Conservation (phyloP, 2,113 vertebrate species). For the Cebus imitator region DNA sequence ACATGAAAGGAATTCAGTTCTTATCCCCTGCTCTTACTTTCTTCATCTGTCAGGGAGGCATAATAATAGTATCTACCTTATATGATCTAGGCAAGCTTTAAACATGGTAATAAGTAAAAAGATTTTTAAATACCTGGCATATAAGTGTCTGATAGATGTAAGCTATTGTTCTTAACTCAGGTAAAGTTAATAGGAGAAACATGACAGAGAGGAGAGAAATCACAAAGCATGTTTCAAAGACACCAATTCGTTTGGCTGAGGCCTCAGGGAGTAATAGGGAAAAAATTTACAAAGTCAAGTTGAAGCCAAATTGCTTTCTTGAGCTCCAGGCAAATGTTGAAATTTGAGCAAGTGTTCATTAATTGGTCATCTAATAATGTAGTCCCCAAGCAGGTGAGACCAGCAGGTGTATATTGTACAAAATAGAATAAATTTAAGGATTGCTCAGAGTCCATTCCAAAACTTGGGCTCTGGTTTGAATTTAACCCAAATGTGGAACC, state of each 20-base stretch:
- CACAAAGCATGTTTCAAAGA: background rate
- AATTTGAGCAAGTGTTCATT: conserved; percentile 47
- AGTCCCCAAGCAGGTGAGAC: background rate
- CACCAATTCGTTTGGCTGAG: background rate
- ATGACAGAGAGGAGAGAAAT: background rate
- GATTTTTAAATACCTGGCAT: background rate
- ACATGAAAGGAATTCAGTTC: background rate
- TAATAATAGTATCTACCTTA: background rate
- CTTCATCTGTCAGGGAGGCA: background rate
- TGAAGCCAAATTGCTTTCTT: conserved; percentile 49
- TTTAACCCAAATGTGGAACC: conserved; percentile 52
- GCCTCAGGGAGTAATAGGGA: background rate
- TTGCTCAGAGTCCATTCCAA: background rate
- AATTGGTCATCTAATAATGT: conserved; percentile 52
- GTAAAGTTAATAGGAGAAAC: background rate
- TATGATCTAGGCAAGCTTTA: background rate
- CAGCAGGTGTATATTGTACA: conserved; percentile 19
- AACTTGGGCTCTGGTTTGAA: conserved; percentile 51
- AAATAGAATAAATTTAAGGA: conserved; percentile 33
- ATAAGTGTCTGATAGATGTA: background rate
- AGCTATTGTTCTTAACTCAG: background rate
- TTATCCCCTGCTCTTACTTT: background rate
- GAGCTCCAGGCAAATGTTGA: conserved; percentile 38
- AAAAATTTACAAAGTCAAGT: background rate
- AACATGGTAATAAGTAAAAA: background rate